Conservation (phyloP, 37 sponge, comb jelly and placozoan genomes). For the Spongilla lacustris region DNA sequence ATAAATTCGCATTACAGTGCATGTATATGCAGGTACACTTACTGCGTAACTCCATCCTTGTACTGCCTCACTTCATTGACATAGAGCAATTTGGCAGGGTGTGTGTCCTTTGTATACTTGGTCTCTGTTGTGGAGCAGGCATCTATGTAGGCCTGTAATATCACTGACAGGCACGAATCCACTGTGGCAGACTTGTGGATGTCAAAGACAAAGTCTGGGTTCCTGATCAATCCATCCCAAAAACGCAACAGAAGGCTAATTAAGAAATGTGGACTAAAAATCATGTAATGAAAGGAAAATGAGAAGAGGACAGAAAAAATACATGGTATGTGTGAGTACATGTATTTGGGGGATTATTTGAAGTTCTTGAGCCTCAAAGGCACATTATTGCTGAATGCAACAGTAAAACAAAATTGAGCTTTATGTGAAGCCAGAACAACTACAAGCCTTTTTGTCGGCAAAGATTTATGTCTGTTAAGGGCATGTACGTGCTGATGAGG, state of each 20-base stretch:
- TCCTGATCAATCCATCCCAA: conserved; percentile 97
- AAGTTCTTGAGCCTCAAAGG: too few species aligned
- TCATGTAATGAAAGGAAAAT: neutral
- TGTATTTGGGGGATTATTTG: too few species aligned
- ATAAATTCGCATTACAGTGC: neutral
- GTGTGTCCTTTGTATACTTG: conserved; percentile 86
- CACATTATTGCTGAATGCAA: too few species aligned
- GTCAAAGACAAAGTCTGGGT: conserved; percentile 98
- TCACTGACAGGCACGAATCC: conserved; percentile 87
- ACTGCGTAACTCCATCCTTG: conserved; percentile 79
- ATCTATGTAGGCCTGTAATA: conserved; percentile 85
- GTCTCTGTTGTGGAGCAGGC: conserved; percentile 77
- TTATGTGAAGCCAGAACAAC: too few species aligned
- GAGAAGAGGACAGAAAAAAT: too few species aligned
- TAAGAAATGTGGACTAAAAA: neutral
- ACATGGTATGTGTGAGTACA: too few species aligned
- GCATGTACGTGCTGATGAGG: too few species aligned
- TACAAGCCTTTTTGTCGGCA: too few species aligned
- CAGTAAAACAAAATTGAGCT: too few species aligned
- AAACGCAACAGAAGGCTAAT: conserved; percentile 59
- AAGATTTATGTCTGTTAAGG: too few species aligned
- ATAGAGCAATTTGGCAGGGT: conserved; percentile 89
- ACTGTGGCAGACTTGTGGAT: conserved; percentile 90
- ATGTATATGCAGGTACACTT: conserved; percentile 10
- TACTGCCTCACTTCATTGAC: conserved; percentile 93